phyloP scores from a whole-genome alignment of 2,797 vertebrate species.

The Pipistrellus pygmaeus region DNA sequence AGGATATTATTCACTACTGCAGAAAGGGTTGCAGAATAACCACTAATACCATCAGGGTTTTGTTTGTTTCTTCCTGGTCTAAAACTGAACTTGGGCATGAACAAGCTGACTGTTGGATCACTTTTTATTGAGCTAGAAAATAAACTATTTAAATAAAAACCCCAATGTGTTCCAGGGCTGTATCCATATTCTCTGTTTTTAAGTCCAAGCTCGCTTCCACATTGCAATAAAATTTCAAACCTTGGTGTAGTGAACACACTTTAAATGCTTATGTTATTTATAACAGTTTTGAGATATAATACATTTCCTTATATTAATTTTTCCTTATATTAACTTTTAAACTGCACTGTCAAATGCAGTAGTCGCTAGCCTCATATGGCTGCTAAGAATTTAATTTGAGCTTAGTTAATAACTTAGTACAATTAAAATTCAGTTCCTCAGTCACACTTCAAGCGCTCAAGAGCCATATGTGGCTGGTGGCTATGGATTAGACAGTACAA shows the following conservation, averaged over 20 bases:
- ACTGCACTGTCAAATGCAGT: background rate
- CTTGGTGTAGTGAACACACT: background rate
- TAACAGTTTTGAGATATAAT: slow-evolving; percentile 30
- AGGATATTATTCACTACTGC: background rate
- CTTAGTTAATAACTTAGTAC: background rate
- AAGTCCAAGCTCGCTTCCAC: slow-evolving; percentile 7
- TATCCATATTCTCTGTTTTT: background rate
- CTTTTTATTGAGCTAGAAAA: slow-evolving; percentile 42
- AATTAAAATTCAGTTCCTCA: background rate
- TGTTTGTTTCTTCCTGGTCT: background rate
- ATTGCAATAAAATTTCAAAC: slow-evolving; percentile 2
- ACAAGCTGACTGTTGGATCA: background rate
- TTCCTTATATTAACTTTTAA: background rate
- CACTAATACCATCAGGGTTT: background rate
- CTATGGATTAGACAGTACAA: background rate
- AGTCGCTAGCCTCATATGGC: background rate
- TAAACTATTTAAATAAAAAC: slow-evolving; percentile 42
- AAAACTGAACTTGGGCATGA: slow-evolving; percentile 4
- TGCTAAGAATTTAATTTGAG: slow-evolving; percentile 1
- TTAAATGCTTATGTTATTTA: slow-evolving; percentile 16
- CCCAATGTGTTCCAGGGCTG: background rate
- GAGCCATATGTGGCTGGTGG: background rate
- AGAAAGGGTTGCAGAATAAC: background rate
- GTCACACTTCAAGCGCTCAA: background rate
- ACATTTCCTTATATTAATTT: background rate